Evolutionary conservation across 2,797 vertebrate genomes (phyloP), one percentile per base, ranked within the genome.

Genomic region (Bufotes viridis): DNA sequence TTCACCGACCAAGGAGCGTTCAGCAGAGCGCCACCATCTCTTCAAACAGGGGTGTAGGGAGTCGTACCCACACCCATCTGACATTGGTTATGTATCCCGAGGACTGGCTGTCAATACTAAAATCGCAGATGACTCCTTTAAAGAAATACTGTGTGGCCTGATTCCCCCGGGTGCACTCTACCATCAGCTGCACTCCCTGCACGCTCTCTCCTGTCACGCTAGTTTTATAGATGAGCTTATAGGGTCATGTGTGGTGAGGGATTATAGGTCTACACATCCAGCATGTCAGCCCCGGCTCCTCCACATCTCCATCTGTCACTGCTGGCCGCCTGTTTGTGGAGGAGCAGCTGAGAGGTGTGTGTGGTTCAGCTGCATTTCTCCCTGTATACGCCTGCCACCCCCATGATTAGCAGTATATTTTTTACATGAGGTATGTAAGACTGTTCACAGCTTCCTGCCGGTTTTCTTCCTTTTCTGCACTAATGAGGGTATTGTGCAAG

Each of bases 211-310:
- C 61, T n/a, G 72, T 75, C 42, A 12, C n/a, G 42, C n/a, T 2
- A 24, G 75, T 53, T 53, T 55, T 24, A 24, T 78, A 78, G 20
- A 78, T n/a, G 75, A 78, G 75, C 75, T 78, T 78, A 78, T 24
- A 78, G 75, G 72, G 75, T 78, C 49, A 55, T 14, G 75, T 78
- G 49, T 78, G 75, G 75, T 78, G 15, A 78, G 24, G 55, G 75
- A 78, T 76, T 76, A 53, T 29, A 1, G 26, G 67, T 7, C 67
- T 70, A 29, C 26, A 24, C 70, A 49, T 51, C 20, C 20, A 13
- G 49, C 49, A 14, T 17, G 75, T 78, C 17, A 4, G 70, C 17
- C 20, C 74, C 8, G 42, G 72, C 34, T 74, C 42, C 72, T 75
- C 17, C 72, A 4, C 7, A 51, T 76, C 74, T 53, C 75, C 75